phyloP scores from a whole-genome alignment of 1,140 invertebrate genomes.

The Aphelenchoides fujianensis region DNA sequence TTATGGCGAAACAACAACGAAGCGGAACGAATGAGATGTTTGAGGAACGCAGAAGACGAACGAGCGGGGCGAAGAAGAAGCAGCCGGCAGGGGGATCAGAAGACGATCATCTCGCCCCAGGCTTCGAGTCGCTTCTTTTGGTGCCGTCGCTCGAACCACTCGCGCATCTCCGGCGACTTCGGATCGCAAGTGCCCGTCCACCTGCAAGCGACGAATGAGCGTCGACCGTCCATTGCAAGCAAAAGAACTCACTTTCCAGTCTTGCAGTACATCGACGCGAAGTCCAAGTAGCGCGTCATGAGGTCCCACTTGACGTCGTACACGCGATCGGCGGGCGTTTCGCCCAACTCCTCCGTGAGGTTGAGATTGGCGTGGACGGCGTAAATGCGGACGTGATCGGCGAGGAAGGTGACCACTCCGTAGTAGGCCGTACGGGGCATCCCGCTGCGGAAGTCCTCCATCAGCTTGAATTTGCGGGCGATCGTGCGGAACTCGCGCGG shows the following conservation, averaged over 20 bases:
- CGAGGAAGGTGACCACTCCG: conserved; percentile 50
- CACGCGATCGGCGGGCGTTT: conserved; percentile 8
- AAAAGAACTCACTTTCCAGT: conserved; percentile 42
- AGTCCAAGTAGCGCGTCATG: conserved; percentile 53
- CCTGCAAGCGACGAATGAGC: conserved; percentile 27
- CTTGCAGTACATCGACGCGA: conserved; percentile 54
- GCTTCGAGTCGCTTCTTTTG: conserved; percentile 43
- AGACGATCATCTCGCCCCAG: conserved; percentile 58
- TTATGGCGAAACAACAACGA: too few species aligned
- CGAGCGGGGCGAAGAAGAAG: too few species aligned
- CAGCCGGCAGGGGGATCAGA: too few species aligned
- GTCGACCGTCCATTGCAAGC: not conserved
- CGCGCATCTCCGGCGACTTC: conserved; percentile 48
- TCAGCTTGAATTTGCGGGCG: conserved; percentile 51
- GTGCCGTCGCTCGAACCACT: conserved; percentile 49
- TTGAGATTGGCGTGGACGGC: conserved; percentile 43
- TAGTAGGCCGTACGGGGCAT: conserved; percentile 55
- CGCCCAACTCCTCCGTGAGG: conserved; percentile 23
- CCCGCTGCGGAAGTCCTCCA: conserved; percentile 56
- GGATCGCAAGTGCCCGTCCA: conserved; percentile 59
- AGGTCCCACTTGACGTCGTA: conserved; percentile 54
- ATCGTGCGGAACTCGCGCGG: conserved; percentile 52
- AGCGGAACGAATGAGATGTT: too few species aligned
- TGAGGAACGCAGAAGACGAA: too few species aligned
- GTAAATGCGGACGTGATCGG: conserved; percentile 42